Evolutionary conservation across 2,113 vertebrate genomes (phyloP), one percentile per base, ranked within the genome.

Genomic region (Oreamnos americanus): DNA sequence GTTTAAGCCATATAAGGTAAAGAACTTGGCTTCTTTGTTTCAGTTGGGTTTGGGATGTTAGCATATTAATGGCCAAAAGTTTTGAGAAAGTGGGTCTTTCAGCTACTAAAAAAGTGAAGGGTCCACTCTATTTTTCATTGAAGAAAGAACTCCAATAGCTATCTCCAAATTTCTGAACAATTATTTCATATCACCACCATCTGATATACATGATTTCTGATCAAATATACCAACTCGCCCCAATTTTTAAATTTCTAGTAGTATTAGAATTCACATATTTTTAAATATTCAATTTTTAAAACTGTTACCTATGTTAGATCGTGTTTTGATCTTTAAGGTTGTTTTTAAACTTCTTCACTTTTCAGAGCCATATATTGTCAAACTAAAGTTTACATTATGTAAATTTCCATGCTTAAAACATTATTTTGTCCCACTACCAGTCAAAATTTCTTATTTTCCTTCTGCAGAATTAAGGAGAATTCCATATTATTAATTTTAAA

Each of bases 241-340:
- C n/a, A 93, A 30, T 67, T 93, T 93, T 83, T 91, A 86, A 88
- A 83, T 91, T 94, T 71, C 55, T 83, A 57, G 17, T 67, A 62
- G 4, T 51, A 84, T 43, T 89, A 62, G 13, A 90, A 64, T 88
- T 33, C 3, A 58, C 9, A 23, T 49, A 36, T 78, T 97, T 96
- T 86, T 19, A 79, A 91, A 93, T 58, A 78, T 39, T 82, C 23
- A 86, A 0, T 15, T 95, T 95, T 84, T 51, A 39, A 92, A 96
- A 39, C n/a, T 33, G 4, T 53, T 49, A 47, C 43, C 6, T 49
- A 45, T 58, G 3, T 83, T 94, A 88, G 84, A 79, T 47, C 14
- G 11, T 85, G 15, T 47, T 60, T 11, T 82, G 28, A 84, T 49
- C n/a, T 85, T 92, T 81, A 81, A 7, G 25, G 1, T 26, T 2